Evolutionary conservation across 2,113 vertebrate species (phyloP).

Genomic region (Oceanodroma tethys): DNA sequence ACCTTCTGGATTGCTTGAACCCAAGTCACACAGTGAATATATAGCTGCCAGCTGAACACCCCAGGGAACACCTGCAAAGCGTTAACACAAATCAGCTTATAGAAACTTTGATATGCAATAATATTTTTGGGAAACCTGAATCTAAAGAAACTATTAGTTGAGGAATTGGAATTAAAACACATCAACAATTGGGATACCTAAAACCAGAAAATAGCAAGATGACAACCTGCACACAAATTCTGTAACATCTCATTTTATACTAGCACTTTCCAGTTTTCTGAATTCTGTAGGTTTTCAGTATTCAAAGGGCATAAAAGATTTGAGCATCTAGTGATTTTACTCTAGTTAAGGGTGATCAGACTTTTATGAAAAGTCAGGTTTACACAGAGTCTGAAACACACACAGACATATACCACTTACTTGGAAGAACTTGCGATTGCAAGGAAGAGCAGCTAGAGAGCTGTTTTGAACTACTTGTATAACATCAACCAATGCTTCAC

Average conservation of each 20-base stretch:
- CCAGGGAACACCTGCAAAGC: constrained; percentile 85
- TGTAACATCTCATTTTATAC: background rate
- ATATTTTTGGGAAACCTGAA: background rate
- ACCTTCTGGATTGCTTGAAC: constrained; percentile 84
- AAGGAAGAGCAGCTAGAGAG: no score
- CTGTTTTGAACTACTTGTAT: no score
- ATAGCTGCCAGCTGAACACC: constrained; percentile 89
- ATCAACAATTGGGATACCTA: background rate
- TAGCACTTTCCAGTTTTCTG: background rate
- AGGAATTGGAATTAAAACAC: background rate
- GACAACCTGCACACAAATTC: background rate
- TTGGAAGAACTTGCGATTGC: background rate
- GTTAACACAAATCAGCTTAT: background rate
- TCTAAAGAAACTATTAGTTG: background rate
- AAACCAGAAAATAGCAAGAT: background rate
- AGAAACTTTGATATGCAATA: background rate
- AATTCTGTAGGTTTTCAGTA: background rate
- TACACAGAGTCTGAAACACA: background rate
- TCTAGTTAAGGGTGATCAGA: background rate
- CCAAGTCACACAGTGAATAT: constrained; percentile 88
- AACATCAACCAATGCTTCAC: background rate
- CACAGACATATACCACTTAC: background rate
- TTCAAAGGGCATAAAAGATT: background rate
- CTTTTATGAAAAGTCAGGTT: background rate
- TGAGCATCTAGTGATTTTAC: background rate